Evolutionary conservation across 2,888 invertebrate genomes (phyloP), one percentile per base, ranked within the genome.

Genomic region (Rhynchonema sp.): DNA sequence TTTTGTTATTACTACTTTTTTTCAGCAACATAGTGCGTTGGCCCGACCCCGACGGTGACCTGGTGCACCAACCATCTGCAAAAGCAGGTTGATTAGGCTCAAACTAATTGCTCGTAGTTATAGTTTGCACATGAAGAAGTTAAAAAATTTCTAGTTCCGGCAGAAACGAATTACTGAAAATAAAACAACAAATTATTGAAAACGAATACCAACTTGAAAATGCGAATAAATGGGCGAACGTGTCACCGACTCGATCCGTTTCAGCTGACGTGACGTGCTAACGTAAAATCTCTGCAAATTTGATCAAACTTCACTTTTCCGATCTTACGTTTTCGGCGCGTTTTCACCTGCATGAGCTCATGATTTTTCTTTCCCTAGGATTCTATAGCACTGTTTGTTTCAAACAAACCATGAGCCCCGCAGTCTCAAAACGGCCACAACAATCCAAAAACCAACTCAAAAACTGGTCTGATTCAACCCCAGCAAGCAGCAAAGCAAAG

Each of bases 161-260:
- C n/a, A n/a, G n/a, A n/a, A n/a, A n/a, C n/a, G n/a, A n/a, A n/a
- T n/a, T n/a, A n/a, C n/a, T n/a, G n/a, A n/a, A n/a, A n/a, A n/a
- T n/a, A n/a, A n/a, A n/a, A n/a, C n/a, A n/a, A n/a, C n/a, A n/a
- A n/a, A 23, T 17, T 17, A 49, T 17, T n/a, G n/a, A 3, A 23
- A 49, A 49, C 13, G n/a, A 49, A 2, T n/a, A 56, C 29, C 52
- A 1, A 86, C 94, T 29, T 88, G 85, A 72, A 96, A 96, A 77
- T 96, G 94, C 2, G 94, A 92, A 77, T 90, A 96, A 70, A 96
- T 92, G 1, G 96, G 96, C 26, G 94, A 94, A 61, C 91, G 81
- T 1, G 90, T 88, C 0, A 91, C 84, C 0, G 92, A 92, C 75
- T 94, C 92, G 61, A 96, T 77, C 59, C 96, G 81, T 77, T 92